Evolutionary conservation across 2,797 vertebrate genomes (phyloP).

Genomic region (Sebastes taczanowskii): DNA sequence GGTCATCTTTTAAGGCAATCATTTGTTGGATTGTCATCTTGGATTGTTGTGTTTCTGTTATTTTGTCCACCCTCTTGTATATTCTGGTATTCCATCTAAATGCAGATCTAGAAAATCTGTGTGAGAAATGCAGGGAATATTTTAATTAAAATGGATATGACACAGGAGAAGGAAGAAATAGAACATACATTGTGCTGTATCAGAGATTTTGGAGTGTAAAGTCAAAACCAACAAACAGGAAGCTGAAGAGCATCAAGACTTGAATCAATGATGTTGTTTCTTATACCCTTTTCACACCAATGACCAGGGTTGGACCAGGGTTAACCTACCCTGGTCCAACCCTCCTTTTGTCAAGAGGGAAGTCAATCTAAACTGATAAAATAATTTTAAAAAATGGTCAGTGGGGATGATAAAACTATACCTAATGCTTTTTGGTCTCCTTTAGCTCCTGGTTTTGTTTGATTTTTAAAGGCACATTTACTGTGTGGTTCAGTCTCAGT

Average conservation of each 20-base stretch:
- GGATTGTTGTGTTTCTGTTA: background rate
- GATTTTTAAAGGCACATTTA: background rate
- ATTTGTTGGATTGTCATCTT: background rate
- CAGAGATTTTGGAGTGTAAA: background rate
- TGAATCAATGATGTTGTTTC: background rate
- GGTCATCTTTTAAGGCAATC: background rate
- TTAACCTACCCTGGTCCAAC: too few relatives aligned
- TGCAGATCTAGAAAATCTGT: background rate
- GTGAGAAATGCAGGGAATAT: background rate
- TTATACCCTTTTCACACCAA: background rate
- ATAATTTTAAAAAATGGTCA: too few relatives aligned
- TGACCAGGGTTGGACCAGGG: too few relatives aligned
- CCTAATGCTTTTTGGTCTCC: background rate
- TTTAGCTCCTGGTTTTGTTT: background rate
- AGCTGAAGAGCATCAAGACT: background rate
- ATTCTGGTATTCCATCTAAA: background rate
- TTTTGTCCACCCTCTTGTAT: background rate
- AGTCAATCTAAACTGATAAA: rapidly evolving
- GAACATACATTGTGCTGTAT: background rate
- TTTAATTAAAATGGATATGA: background rate
- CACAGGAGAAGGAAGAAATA: background rate
- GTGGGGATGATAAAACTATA: too few relatives aligned
- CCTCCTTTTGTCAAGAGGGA: background rate
- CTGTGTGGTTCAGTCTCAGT: too few relatives aligned
- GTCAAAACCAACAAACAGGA: background rate